Evolutionary conservation across 2,797 vertebrate species (phyloP), one percentile per base, ranked within the genome.

Genomic region (Liparis tanakae): DNA sequence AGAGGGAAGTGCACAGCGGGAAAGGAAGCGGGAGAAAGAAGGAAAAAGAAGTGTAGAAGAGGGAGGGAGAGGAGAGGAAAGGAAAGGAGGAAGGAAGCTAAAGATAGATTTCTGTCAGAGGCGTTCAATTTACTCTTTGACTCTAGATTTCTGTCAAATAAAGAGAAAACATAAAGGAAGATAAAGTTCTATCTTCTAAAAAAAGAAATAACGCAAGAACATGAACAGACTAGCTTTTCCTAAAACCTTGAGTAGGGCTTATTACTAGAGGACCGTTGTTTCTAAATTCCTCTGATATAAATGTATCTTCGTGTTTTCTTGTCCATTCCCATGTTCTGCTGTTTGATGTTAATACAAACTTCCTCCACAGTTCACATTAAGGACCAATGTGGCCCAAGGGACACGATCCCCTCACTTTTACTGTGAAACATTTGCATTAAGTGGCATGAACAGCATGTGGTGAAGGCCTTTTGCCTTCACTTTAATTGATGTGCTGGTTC

Each of bases 51-150:
- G 62, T 44, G n/a, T n/a, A n/a, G 60, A 79, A 67, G 33, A 75
- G n/a, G 1, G 4, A 76, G 66, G 33, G 68, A 81, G 58, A 77
- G 78, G 63, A 30, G 58, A 77, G 78, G 63, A 67, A 78, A 75
- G 66, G 69, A 67, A 78, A 75, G 66, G 69, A 70, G 64, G 66
- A 67, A 70, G 64, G 22, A 15, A 74, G 62, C 80, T 86, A 84
- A 82, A 90, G 64, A 85, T 88, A 88, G 85, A 86, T 70, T 51
- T 65, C 30, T 79, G 48, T 82, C 84, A 59, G 61, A 62, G 65
- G 81, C 62, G 5, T 56, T 76, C 15, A 13, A 55, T 71, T 82
- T 83, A 74, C 51, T 79, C 74, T 85, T 79, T 87, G 79, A 87
- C 72, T 80, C 64, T 15, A 22, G 54, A 30, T 12, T 63, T 78